A percentile compares a stretch with the other conserved stretches of the same genome.
Evolutionary conservation across 2,113 vertebrate genomes (phyloP).

Genomic region (Sander vitreus): DNA sequence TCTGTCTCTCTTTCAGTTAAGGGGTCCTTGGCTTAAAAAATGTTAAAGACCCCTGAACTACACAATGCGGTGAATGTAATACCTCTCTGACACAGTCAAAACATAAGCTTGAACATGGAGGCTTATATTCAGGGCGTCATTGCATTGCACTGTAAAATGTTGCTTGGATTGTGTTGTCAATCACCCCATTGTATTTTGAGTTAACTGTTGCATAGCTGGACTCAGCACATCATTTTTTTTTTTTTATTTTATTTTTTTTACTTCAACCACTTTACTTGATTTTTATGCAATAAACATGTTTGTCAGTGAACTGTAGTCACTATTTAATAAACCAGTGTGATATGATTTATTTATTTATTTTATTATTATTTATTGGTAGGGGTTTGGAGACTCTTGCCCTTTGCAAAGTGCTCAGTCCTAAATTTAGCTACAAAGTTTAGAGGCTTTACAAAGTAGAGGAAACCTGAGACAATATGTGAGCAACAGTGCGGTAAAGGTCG

Average conservation of each 20-base stretch:
- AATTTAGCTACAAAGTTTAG: slow-evolving; percentile 69
- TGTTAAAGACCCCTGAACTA: neutral
- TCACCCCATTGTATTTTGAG: neutral
- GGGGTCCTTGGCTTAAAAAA: no score
- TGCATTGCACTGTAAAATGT: neutral
- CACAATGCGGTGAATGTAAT: neutral
- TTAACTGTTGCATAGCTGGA: neutral
- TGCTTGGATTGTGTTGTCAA: neutral
- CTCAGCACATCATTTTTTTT: no score
- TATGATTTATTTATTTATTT: neutral
- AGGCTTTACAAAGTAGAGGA: slow-evolving; percentile 54
- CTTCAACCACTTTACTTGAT: neutral
- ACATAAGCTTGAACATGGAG: neutral
- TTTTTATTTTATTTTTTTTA: no score
- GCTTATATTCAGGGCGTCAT: neutral
- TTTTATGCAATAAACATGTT: neutral
- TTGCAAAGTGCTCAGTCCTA: slow-evolving; percentile 68
- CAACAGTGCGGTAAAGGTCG: slow-evolving; percentile 18
- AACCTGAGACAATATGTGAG: slow-evolving; percentile 66
- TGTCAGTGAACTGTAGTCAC: neutral
- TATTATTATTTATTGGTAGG: neutral
- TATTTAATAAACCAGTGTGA: neutral
- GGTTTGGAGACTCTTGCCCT: slow-evolving; percentile 55
- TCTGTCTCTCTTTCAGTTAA: no score
- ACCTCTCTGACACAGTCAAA: neutral